Conservation (phyloP, 2,113 vertebrate species). For the Kobus ellipsiprymnus region DNA sequence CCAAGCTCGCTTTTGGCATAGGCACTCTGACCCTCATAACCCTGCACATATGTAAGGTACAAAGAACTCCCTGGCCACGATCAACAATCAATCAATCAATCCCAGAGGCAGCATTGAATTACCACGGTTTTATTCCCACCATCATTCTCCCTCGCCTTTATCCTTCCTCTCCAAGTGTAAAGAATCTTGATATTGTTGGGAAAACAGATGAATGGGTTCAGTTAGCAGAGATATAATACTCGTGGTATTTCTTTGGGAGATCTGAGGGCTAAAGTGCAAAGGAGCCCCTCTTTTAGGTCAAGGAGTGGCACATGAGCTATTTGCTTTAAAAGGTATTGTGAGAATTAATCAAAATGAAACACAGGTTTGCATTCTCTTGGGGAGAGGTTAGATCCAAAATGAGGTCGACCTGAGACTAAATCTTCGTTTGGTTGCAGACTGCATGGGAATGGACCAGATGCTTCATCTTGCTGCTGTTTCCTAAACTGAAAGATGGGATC, state of each 20-base stretch:
- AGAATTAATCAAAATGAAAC: slow-evolving; percentile 78
- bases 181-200: slow-evolving; percentile 74
- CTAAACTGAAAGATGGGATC: not conserved
- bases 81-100: slow-evolving; percentile 79
- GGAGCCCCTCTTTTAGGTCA: slow-evolving; percentile 64
- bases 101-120: slow-evolving; percentile 75
- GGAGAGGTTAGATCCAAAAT: slow-evolving; percentile 31
- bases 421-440: not conserved
- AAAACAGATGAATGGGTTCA: slow-evolving; percentile 73
- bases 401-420: slow-evolving; percentile 11
- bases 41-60: slow-evolving; percentile 73
- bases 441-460: rapidly evolving
- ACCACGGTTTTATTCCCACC: slow-evolving; percentile 65
- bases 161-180: slow-evolving; percentile 65
- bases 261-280: slow-evolving; percentile 66
- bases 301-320: slow-evolving; percentile 63
- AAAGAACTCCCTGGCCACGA: slow-evolving; percentile 70
- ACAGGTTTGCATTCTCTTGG: slow-evolving; percentile 69
- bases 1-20: slow-evolving; percentile 28
- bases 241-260: slow-evolving; percentile 71
- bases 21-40: slow-evolving; percentile 78
- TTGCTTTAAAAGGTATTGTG: slow-evolving; percentile 75
- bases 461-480: not conserved
- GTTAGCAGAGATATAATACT: slow-evolving; percentile 62
- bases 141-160: slow-evolving; percentile 23